Conservation (phyloP, 2,113 vertebrate genomes). For the Engystomops pustulosus region DNA sequence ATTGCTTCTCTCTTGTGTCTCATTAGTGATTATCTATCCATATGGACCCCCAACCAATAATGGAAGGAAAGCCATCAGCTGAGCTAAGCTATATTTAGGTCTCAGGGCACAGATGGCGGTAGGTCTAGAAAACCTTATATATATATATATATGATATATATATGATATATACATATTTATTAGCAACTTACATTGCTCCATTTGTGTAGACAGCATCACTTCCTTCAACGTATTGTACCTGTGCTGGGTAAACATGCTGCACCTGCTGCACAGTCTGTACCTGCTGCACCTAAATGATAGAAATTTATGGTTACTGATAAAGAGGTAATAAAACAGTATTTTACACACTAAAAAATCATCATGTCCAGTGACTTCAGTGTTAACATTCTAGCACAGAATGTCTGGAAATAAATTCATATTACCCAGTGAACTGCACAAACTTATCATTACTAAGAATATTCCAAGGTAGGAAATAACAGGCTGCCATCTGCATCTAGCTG, state of each 20-base stretch:
- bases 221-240: conserved; percentile 86
- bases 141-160: neutral
- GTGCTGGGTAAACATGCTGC: conserved; percentile 83
- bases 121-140: neutral
- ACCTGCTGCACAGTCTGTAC: conserved; percentile 82
- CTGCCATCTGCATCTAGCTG: neutral
- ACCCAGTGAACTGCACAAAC: neutral
- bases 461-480: neutral
- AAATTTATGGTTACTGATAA: conserved; percentile 11
- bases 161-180: neutral
- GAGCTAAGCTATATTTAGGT: too few relatives aligned
- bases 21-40: neutral
- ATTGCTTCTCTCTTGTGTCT: neutral
- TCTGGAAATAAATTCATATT: neutral
- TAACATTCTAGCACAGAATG: neutral
- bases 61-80: too few relatives aligned
- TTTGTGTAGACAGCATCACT: conserved; percentile 84
- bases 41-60: neutral
- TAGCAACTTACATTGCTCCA: conserved; percentile 82
- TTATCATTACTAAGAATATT: neutral
- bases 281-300: conserved; percentile 79
- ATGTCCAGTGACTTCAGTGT: neutral
- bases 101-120: neutral
- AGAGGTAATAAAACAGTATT: too few relatives aligned
- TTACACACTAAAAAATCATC: too few relatives aligned